Base-by-base conservation (phyloP, 2,113 vertebrate genomes). In the Potamarius usumacintae region DNA sequence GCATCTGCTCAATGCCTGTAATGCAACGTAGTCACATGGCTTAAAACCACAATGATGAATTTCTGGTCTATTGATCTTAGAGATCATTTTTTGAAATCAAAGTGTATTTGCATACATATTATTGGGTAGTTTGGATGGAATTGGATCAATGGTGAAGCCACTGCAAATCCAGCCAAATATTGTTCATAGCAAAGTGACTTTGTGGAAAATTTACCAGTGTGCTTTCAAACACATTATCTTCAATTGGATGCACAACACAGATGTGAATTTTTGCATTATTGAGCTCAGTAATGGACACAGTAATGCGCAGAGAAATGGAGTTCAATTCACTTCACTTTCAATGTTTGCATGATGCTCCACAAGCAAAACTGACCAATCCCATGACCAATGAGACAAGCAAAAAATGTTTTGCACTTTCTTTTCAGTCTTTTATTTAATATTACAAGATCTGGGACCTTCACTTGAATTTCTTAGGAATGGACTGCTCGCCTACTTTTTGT, bases 141-240 rank as follows among this genome's bases (percentile, higher is more conserved):
- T 25, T 34, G 48, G 22, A 22, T 52, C 74, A 52, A 17, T 17
- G 10, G 25, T 6, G 0, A 55, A 55, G 14, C 2, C 12, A n/a
- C 12, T 10, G 52, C 50, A 27, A 27, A 22, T n/a, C 52, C 52
- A 27, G 14, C 52, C 11, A 27, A 79, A 55, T 79, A 77, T 77
- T 77, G 50, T 79, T 79, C 52, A 57, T 78, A 55, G 74, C 48
- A 77, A 77, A 77, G 11, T 77, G 74, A 52, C 25, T 50, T 79
- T 79, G 76, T 79, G 76, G 52, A 20, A 79, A 7, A 79, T 79
- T 78, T n/a, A 78, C 50, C 76, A 78, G 50, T 55, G n/a, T 79
- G 76, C 52, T 42, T 79, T 55, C 52, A 57, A 27, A 17, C 52
- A 79, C 76, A 57, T 79, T 79, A 79, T 79, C 76, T 79, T 27